Percentiles rank a stretch among this genome's conserved stretches.
These are phyloP conservation scores for Archips xylosteana DNA, from an alignment of 2,888 invertebrate species.

Conservation along the genomic window DNA sequence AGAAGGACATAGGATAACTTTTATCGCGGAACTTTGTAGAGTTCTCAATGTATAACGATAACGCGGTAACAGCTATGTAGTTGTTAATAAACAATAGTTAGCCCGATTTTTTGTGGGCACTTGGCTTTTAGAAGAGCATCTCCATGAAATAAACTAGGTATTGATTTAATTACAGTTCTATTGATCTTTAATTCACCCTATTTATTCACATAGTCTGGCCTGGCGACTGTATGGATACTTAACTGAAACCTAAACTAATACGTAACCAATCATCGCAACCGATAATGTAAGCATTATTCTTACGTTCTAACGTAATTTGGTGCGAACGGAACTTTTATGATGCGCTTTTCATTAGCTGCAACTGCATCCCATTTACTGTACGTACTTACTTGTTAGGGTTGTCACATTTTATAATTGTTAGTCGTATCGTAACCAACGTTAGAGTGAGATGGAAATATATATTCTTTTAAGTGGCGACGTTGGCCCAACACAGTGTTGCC, in stretches of 20 bases:
- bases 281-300: not conserved
- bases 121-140: not conserved
- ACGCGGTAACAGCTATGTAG: too few relatives aligned
- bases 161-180: not conserved
- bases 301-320: slow-evolving; percentile 4
- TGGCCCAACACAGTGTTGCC: too few relatives aligned
- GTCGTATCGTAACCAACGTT: not conserved
- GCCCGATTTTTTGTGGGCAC: too few relatives aligned
- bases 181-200: not conserved
- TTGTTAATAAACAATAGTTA: not conserved
- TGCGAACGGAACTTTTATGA: slow-evolving; percentile 6
- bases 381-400: slow-evolving; percentile 17
- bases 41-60: too few relatives aligned
- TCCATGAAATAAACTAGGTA: not conserved
- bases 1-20: too few relatives aligned
- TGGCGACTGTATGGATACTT: not conserved
- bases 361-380: slow-evolving; percentile 28
- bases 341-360: not conserved
- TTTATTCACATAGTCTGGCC: too few relatives aligned
- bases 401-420: not conserved
- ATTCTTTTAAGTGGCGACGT: too few relatives aligned
- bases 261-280: slow-evolving; percentile 7
- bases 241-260: not conserved
- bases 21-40: too few relatives aligned
- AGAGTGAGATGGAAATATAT: too few relatives aligned